Evolutionary conservation across 2,888 invertebrate species (phyloP), one percentile per base, ranked within the genome.

Genomic region (Drosophila greeni): DNA sequence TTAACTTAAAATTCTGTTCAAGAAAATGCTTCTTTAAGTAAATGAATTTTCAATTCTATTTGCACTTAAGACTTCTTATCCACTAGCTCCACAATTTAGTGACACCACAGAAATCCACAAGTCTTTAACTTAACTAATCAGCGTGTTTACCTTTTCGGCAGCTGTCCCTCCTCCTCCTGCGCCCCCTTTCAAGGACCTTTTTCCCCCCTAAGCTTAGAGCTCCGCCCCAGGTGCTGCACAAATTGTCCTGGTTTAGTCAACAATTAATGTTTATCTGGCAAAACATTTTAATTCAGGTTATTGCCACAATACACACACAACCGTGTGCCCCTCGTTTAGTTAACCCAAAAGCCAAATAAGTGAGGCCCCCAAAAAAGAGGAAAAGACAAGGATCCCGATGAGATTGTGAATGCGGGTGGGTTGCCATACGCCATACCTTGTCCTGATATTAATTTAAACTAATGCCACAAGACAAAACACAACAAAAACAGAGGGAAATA

Each of bases 361-460:
- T 29, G 43, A 52, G 39, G 42, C 23, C 39, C 51, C 39, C 40
- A 40, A 20, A 47, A 42, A 57, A 48, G 37, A 56, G 39, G 47
- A 29, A 51, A 45, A 51, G 45, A 14, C 45, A 47, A 47, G 58
- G 49, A 53, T 31, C 14, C 26, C 33, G n/a, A 49, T 36, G 47
- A 29, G 48, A 43, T 48, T 55, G 52, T 42, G 40, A 9, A 65
- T 59, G 42, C 43, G 40, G 64, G 43, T 23, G 40, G 64, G 34
- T 16, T 48, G 53, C 54, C 60, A 47, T 61, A 45, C 18, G 42
- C 58, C 58, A 42, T 62, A 54, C 59, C 71, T 68, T 60, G 52
- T 67, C 71, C 57, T 49, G 61, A 65, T 73, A 76, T 81, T 78
- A 78, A 84, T 84, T 82, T 82, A 70, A 84, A 73, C 74, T 68